These are phyloP conservation scores for Girardia tigrina DNA, from an alignment of 2,888 invertebrate species.

Conservation along the genomic window DNA sequence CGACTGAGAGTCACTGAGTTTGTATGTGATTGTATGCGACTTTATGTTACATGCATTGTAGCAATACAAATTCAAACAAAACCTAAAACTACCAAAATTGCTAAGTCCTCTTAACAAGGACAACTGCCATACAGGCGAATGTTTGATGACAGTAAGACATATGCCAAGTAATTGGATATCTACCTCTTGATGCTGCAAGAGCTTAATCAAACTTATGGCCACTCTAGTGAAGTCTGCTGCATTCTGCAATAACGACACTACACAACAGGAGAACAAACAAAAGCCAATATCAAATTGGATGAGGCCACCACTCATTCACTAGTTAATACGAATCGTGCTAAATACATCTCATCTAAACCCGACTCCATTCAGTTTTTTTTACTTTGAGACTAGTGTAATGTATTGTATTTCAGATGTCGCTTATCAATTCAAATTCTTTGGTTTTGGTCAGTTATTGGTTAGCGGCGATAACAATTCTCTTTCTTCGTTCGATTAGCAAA, in stretches of 20 bases:
- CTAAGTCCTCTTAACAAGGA: conserved; percentile 23
- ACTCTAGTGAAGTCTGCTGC: conserved; percentile 13
- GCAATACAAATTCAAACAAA: conserved; percentile 19
- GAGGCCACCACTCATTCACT: conserved; percentile 23
- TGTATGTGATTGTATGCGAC: conserved; percentile 17
- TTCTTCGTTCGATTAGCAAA: conserved; percentile 23
- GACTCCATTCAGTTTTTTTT: not conserved
- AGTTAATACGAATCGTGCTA: conserved; percentile 23
- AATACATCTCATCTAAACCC: conserved; percentile 19
- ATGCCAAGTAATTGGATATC: conserved; percentile 23
- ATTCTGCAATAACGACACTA: conserved; percentile 23
- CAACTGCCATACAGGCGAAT: conserved; percentile 23
- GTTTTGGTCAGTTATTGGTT: not conserved
- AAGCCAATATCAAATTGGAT: conserved; percentile 23
- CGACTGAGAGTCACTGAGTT: not conserved
- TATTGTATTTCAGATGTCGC: conserved; percentile 23
- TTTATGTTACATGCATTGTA: conserved; percentile 20
- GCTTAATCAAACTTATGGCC: conserved; percentile 23
- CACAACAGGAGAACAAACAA: conserved; percentile 19
- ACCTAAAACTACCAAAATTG: conserved; percentile 18
- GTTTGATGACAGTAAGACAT: conserved; percentile 23
- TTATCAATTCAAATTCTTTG: conserved; percentile 16
- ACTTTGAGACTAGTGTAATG: conserved; percentile 18
- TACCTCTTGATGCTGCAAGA: conserved; percentile 20
- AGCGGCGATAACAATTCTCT: conserved; percentile 17